These are phyloP conservation scores for human DNA, from an alignment of 2,113 vertebrate species.

Conservation along the genomic window DNA sequence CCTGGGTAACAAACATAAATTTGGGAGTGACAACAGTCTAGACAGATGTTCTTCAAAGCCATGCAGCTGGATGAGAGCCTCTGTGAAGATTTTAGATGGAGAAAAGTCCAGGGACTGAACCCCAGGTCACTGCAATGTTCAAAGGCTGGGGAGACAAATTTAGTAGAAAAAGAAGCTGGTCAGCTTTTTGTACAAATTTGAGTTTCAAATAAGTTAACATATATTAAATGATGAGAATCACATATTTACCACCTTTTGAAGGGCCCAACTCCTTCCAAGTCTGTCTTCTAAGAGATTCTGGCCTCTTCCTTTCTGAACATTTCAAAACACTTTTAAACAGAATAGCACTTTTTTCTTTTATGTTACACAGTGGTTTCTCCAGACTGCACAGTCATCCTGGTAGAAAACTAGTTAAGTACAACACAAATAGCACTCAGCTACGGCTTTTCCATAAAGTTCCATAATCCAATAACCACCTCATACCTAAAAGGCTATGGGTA, in stretches of 20 bases:
- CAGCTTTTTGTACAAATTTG: not conserved
- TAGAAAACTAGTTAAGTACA: slow-evolving; percentile 1
- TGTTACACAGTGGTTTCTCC: not conserved
- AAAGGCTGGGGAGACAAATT: not conserved
- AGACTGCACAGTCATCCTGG: not conserved
- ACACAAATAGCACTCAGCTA: not conserved
- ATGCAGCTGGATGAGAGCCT: not conserved
- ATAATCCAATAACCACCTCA: not conserved
- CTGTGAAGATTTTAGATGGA: not conserved
- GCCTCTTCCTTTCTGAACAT: not conserved
- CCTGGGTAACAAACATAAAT: slow-evolving; percentile 1
- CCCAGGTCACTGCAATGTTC: not conserved
- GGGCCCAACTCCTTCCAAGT: not conserved
- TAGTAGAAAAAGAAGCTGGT: not conserved
- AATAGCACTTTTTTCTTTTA: slow-evolving; percentile 16
- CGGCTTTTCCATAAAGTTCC: slow-evolving; percentile 9
- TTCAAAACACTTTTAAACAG: slow-evolving; percentile 49
- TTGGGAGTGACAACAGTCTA: not conserved
- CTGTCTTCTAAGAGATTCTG: not conserved
- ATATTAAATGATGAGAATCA: not conserved
- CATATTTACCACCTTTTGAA: not conserved
- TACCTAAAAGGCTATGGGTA: not conserved
- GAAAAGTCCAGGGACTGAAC: not conserved
- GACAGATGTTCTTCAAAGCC: not conserved
- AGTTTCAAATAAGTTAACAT: slow-evolving; percentile 40